Base-by-base conservation (phyloP, 2,113 vertebrate genomes). In the Struthio camelus region DNA sequence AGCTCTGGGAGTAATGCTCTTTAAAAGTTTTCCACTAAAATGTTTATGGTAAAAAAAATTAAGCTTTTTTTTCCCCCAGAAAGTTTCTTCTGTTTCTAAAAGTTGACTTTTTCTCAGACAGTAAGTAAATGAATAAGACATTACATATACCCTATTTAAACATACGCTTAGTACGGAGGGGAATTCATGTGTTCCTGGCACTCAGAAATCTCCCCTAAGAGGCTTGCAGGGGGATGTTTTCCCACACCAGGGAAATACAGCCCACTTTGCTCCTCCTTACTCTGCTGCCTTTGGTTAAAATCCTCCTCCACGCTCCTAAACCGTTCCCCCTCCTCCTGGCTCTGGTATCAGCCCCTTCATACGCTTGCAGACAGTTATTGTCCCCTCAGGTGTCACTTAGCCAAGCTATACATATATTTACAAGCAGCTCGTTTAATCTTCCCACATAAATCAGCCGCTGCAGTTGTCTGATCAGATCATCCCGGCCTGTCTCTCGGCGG, bases 381-480 rank as follows among this genome's bases (percentile, higher is more conserved):
- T 86, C 93, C 97, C 93, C 96, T 90, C 89, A 96, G 96, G 95
- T 96, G 95, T 88, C 95, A 97, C 95, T 97, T 97, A 96, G 87
- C 72, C 79, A 72, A 96, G 93, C 89, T 86, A 90, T 77, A 95
- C 89, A 95, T 64, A 89, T 18, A 96, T 94, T 97, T 97, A 97
- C 97, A 97, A 97, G 96, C 72, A 96, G 85, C 65, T 93, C 87
- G 78, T 96, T 84, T 97, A 96, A 95, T 97, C 96, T 97, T 77
- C 85, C 93, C 94, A 73, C 94, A 96, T 96, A 96, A 97, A 97
- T 97, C 97, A 96, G 94, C 65, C 28, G 32, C 92, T 34, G 11
- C 91, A 96, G 95, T 93, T 94, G 89, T 91, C 96, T 95, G 93
- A 96, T 94, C 92, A 5, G 0, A 97, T 96, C 96, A 96, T 14